Percentiles rank a stretch among this genome's conserved stretches.
Evolutionary conservation across 2,888 invertebrate species (phyloP).

Genomic region (Conus canariensis): DNA sequence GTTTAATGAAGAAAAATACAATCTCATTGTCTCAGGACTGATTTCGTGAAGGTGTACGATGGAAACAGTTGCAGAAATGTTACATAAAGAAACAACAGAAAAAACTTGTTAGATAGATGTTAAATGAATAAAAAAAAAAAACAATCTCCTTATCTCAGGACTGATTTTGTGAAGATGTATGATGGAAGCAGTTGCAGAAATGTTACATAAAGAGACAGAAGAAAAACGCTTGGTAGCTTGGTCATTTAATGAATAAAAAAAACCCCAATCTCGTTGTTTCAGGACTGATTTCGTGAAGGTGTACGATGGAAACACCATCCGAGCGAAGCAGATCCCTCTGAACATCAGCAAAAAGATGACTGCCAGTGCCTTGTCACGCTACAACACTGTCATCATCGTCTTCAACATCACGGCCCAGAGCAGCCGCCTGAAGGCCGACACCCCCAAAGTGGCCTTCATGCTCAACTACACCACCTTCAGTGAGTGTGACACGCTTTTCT

Average conservation of each 20-base stretch:
- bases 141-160: too few species aligned
- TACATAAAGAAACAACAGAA: too few species aligned
- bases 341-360: not conserved
- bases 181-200: too few species aligned
- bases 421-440: not conserved
- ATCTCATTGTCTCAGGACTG: not conserved
- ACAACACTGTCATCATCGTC: slow-evolving; percentile 2
- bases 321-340: not conserved
- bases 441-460: not conserved
- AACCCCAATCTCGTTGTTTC: not conserved
- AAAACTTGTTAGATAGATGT: too few species aligned
- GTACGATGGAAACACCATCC: slow-evolving; percentile 21
- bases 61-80: not conserved
- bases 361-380: not conserved
- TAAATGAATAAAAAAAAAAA: too few species aligned
- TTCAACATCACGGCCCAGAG: not conserved
- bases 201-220: too few species aligned
- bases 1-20: too few species aligned
- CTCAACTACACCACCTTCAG: slow-evolving; percentile 25
- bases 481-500: not conserved
- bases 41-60: slow-evolving; percentile 17
- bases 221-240: too few species aligned
- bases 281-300: slow-evolving; percentile 22
- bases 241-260: too few species aligned
- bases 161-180: too few species aligned